Percentiles rank a stretch among this genome's conserved stretches.
Conservation (phyloP, 2,888 invertebrate species). For the Amiota communis region DNA sequence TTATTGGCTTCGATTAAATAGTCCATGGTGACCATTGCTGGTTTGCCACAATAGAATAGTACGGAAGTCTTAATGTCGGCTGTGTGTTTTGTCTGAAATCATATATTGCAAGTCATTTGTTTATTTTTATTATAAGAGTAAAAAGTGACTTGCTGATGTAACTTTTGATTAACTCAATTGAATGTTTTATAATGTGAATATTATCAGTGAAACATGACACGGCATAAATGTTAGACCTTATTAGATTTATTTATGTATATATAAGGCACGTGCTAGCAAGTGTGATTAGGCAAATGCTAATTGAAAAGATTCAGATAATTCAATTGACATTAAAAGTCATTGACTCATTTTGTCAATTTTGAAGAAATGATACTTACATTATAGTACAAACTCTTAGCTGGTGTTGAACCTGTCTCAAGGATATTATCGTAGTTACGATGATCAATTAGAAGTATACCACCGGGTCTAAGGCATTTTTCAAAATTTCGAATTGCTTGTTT, state of each 20-base stretch:
- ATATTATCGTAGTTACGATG: conserved; percentile 92
- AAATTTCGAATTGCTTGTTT: conserved; percentile 86
- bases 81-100: conserved; percentile 82
- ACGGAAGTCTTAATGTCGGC: conserved; percentile 90
- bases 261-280: background rate
- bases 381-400: conserved; percentile 89
- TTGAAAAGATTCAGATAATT: conserved; percentile 27
- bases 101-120: conserved; percentile 47
- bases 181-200: background rate
- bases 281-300: conserved; percentile 4
- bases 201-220: conserved; percentile 51
- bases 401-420: conserved; percentile 83
- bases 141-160: conserved; percentile 12
- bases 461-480: conserved; percentile 86
- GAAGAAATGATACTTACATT: conserved; percentile 78
- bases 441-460: conserved; percentile 88
- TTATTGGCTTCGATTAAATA: conserved; percentile 81
- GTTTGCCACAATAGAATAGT: conserved; percentile 83
- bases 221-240: background rate
- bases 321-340: background rate
- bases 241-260: too few relatives aligned
- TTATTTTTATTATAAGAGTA: conserved; percentile 31
- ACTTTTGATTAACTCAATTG: background rate
- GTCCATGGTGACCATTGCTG: conserved; percentile 86
- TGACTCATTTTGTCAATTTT: background rate